Conservation (phyloP, 2,888 invertebrate genomes). For the Syritta pipiens region DNA sequence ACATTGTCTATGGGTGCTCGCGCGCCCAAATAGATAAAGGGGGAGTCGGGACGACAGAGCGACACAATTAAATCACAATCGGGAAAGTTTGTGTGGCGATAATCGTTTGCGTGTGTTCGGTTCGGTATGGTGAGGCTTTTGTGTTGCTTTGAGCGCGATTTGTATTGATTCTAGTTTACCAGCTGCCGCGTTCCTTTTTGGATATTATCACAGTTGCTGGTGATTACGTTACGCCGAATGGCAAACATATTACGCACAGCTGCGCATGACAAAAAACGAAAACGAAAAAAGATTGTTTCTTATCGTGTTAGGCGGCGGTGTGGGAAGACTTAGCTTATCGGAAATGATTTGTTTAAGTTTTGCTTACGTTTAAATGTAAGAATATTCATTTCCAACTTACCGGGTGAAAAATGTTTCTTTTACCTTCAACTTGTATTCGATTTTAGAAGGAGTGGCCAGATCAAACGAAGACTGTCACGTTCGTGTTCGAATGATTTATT, state of each 20-base stretch:
- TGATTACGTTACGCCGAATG: constrained; percentile 16
- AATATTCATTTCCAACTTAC: no score
- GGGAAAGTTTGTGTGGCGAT: constrained; percentile 55
- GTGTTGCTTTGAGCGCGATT: constrained; percentile 39
- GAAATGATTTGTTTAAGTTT: constrained; percentile 43
- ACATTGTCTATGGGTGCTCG: constrained; percentile 37
- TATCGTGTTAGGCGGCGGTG: constrained; percentile 46
- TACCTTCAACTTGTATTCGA: no score
- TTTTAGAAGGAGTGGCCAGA: no score
- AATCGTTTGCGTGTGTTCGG: constrained; percentile 49
- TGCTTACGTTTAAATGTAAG: constrained; percentile 4
- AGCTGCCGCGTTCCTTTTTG: constrained; percentile 35
- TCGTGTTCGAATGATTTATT: no score
- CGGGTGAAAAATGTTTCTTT: no score
- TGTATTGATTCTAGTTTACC: constrained; percentile 55
- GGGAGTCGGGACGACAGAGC: background rate
- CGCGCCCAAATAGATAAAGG: no score
- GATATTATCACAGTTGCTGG: constrained; percentile 56
- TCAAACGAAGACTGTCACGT: no score
- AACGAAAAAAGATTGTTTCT: constrained; percentile 17
- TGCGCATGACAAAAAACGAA: constrained; percentile 12
- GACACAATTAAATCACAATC: constrained; percentile 65
- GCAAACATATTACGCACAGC: constrained; percentile 22
- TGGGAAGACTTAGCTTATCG: constrained; percentile 38
- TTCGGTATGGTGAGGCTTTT: constrained; percentile 11